Base-by-base conservation (phyloP, 1,140 invertebrate genomes). In the Bombus picipes region DNA sequence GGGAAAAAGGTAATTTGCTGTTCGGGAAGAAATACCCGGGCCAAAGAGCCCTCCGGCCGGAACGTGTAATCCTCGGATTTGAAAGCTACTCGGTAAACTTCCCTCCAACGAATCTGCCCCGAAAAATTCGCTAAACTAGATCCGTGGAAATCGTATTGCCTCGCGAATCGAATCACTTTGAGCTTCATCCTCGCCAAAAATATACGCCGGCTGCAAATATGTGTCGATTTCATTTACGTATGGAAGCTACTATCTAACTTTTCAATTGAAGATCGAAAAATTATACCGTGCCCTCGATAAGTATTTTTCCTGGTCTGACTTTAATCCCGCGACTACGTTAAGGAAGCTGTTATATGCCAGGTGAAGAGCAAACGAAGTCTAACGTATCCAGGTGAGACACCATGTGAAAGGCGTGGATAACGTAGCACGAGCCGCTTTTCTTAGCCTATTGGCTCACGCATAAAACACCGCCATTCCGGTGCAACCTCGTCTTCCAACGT, bases 1-100 rank as follows among this genome's bases (percentile, higher is more conserved):
- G 76, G 87, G 62, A 77, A 62, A 62, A 86, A 77, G 62, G 80
- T 87, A 89, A 87, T 89, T 89, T 65, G 78, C 37, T 72, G 80
- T 82, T 84, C 57, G 53, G 70, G 34, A 75, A 59, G 59, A 79
- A 82, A 83, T 78, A 76, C 43, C 73, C 71, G 59, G 53, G n/a
- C 43, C 57, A 22, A 34, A 43, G 57, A 47, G 47, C 65, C 65
- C 53, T 39, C 37, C 41, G 9, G 39, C 77, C 76, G 41, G 77
- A 81, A 75, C 80, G 59, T 47, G 70, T 70, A 90, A 89, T 89
- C 70, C 47, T 34, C 22, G n/a, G 81, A 43, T 66, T 74, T 28
- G 72, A 73, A 28, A 57, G 3, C 66, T 53, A 32, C 47, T 15
- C 25, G 25, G 71, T 22, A 5, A 53, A 53, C 47, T 53, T 43